phyloP scores from a whole-genome alignment of 2,113 vertebrate genomes.

The Donacobius atricapilla region DNA sequence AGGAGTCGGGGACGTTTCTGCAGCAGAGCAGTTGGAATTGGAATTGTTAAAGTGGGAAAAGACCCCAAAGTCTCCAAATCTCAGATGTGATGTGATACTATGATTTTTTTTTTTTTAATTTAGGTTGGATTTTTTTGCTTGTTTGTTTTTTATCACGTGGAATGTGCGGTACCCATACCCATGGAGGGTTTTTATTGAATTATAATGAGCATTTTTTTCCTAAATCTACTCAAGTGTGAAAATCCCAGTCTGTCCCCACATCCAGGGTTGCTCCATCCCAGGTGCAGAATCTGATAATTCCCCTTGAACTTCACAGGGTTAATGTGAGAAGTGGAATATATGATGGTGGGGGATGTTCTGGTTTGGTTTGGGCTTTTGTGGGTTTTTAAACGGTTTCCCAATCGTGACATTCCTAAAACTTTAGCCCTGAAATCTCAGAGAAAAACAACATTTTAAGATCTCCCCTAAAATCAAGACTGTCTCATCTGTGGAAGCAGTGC shows the following conservation, averaged over 20 bases:
- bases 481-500: accelerated
- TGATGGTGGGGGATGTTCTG: too few species aligned
- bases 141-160: neutral
- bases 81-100: neutral
- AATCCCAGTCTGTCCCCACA: neutral
- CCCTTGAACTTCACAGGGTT: neutral
- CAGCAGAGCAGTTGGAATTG: neutral
- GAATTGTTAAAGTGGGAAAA: neutral
- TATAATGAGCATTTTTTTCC: neutral
- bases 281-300: neutral
- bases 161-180: neutral
- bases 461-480: accelerated
- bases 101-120: too few species aligned
- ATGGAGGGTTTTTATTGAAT: neutral
- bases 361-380: neutral
- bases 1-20: accelerated
- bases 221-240: neutral
- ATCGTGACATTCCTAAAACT: neutral
- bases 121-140: neutral
- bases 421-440: neutral
- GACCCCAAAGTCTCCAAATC: neutral
- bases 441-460: neutral
- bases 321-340: neutral
- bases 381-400: neutral
- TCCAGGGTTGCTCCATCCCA: neutral